phyloP scores from a whole-genome alignment of 2,888 invertebrate species.

The Myopa tessellatipennis region DNA sequence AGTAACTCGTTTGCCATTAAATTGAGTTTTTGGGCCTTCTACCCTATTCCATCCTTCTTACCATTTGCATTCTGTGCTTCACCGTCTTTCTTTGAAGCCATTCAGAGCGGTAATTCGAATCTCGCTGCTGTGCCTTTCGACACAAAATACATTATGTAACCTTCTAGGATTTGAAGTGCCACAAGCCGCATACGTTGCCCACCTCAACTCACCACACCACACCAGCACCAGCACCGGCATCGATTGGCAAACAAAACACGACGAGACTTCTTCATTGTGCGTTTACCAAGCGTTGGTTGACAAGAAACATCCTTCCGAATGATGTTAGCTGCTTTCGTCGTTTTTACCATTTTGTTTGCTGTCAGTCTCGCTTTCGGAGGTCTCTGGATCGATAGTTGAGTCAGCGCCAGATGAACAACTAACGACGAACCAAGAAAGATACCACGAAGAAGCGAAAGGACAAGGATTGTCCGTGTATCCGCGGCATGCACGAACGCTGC shows the following conservation, averaged over 20 bases:
- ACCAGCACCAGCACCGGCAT: neutral
- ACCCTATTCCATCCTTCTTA: no score
- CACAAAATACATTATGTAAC: no score
- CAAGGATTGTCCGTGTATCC: neutral
- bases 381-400: slow-evolving; percentile 35
- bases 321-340: slow-evolving; percentile 2
- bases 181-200: neutral
- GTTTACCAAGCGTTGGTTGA: neutral
- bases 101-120: neutral
- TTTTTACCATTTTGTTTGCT: neutral
- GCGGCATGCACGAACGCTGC: neutral
- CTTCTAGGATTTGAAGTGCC: no score
- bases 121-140: no score
- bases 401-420: slow-evolving; percentile 24
- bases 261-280: neutral
- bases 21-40: no score
- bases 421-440: neutral
- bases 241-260: no score
- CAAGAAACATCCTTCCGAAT: slow-evolving; percentile 8
- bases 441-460: neutral
- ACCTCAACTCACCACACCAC: neutral
- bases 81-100: neutral
- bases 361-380: slow-evolving; percentile 16
- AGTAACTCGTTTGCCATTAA: no score
- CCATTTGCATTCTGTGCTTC: no score